Conservation (phyloP, 2,888 invertebrate species). For the Conops quadrifasciatus region DNA sequence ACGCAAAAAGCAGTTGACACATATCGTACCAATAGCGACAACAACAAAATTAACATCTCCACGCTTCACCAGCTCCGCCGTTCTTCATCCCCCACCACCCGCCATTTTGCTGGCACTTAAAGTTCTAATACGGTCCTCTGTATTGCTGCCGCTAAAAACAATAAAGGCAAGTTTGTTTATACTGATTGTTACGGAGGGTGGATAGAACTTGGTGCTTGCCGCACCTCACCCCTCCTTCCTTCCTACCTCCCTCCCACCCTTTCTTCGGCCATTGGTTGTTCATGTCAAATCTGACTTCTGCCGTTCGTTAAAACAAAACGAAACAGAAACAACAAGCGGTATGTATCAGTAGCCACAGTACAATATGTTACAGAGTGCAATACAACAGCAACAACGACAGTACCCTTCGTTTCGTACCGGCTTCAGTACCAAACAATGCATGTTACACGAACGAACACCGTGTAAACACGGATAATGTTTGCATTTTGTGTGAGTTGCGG, state of each 20-base stretch:
- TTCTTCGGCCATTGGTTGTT: conserved; percentile 19
- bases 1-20: neutral
- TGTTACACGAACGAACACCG: conserved; percentile 37
- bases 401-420: neutral
- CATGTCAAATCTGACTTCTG: conserved; percentile 22
- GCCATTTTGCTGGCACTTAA: no score
- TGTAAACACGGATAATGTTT: conserved; percentile 40
- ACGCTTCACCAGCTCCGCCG: no score
- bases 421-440: conserved; percentile 1
- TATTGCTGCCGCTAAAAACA: no score
- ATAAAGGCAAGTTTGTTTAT: conserved; percentile 12
- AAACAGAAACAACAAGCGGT: conserved; percentile 20
- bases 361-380: neutral
- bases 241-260: neutral
- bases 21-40: neutral
- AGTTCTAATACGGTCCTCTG: no score
- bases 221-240: neutral
- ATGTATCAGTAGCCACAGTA: neutral
- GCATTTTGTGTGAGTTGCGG: conserved; percentile 23
- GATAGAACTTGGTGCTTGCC: conserved; percentile 2
- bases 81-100: no score
- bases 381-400: conserved; percentile 11
- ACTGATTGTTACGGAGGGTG: conserved; percentile 1
- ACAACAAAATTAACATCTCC: neutral
- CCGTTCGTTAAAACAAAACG: conserved; percentile 23